These are phyloP conservation scores for Sinohyriopsis cumingii DNA, from an alignment of 2,888 invertebrate genomes.

Conservation along the genomic window DNA sequence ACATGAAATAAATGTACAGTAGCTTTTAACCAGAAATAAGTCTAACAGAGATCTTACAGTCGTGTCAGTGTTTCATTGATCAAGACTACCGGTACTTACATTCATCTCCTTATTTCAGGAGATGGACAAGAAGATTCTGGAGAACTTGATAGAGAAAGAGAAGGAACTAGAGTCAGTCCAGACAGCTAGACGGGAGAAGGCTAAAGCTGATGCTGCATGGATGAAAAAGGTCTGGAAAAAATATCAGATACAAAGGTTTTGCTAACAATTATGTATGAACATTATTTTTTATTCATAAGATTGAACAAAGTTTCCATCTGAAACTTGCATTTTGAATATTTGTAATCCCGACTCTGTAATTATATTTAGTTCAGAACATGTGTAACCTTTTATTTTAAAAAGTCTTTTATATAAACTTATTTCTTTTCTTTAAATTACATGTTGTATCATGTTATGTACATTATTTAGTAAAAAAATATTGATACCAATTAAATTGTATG, in stretches of 20 bases:
- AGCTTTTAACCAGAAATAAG: background rate
- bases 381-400: no score
- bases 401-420: no score
- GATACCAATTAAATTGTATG: no score
- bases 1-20: background rate
- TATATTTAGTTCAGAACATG: no score
- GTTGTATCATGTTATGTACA: no score
- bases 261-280: no score
- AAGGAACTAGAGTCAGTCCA: slow-evolving; percentile 55
- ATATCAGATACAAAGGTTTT: background rate
- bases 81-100: background rate
- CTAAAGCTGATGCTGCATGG: slow-evolving; percentile 69
- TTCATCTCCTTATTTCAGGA: slow-evolving; percentile 47
- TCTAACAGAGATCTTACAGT: background rate
- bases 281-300: no score
- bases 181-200: slow-evolving; percentile 64
- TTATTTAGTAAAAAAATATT: no score
- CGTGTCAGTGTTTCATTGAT: background rate
- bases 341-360: no score
- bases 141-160: slow-evolving; percentile 62
- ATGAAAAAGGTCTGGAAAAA: slow-evolving; percentile 67
- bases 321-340: no score
- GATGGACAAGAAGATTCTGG: slow-evolving; percentile 64
- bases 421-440: no score
- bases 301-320: no score